These are phyloP conservation scores for Hypomecis atomaria DNA, from an alignment of 2,888 invertebrate genomes.

Conservation along the genomic window DNA sequence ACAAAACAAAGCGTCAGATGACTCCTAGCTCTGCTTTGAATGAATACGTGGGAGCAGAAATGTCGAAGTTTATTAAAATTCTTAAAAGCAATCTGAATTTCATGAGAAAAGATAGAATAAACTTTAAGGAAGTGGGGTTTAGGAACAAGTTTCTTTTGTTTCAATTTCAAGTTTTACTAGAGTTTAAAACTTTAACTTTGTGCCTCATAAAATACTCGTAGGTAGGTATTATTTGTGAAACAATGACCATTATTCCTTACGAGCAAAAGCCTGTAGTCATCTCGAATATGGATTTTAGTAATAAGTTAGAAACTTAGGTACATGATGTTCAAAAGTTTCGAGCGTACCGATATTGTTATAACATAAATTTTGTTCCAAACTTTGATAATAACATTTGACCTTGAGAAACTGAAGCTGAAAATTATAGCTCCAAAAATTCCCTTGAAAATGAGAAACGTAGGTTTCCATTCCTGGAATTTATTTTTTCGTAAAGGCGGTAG, in stretches of 20 bases:
- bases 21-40: constrained; percentile 35
- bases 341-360: neutral
- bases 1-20: constrained; percentile 43
- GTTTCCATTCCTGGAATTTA: constrained; percentile 25
- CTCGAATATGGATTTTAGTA: no score
- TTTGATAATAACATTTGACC: constrained; percentile 4
- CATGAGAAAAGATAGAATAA: constrained; percentile 14
- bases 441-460: constrained; percentile 15
- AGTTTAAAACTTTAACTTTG: constrained; percentile 4
- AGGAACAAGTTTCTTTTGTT: constrained; percentile 21
- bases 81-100: constrained; percentile 26
- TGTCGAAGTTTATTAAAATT: constrained; percentile 36
- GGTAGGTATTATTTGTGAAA: no score
- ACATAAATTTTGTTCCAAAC: neutral
- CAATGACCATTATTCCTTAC: no score
- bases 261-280: no score
- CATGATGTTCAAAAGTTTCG: neutral
- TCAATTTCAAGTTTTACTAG: constrained; percentile 1
- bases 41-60: constrained; percentile 32
- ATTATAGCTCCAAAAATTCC: neutral
- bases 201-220: constrained; percentile 6
- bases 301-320: neutral
- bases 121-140: constrained; percentile 3
- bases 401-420: neutral
- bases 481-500: constrained; percentile 22